phyloP scores from a whole-genome alignment of 2,797 vertebrate genomes.

The Malacoctenus gilli region DNA sequence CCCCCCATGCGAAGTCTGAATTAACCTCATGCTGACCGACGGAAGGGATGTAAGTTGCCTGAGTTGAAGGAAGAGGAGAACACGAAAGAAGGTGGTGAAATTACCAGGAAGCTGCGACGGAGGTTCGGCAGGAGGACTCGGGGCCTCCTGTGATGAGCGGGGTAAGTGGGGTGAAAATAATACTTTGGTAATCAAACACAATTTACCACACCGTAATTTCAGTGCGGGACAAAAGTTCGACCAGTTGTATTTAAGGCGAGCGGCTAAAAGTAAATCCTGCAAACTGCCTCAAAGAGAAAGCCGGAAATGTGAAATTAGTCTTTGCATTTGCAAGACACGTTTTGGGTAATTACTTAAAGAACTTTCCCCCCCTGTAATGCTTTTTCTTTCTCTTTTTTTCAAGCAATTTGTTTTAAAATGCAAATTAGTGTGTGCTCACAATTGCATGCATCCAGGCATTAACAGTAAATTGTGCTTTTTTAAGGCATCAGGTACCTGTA shows the following conservation, averaged over 20 bases:
- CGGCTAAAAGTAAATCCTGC: conserved; percentile 59
- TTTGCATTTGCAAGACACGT: conserved; percentile 54
- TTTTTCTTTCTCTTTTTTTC: conserved; percentile 49
- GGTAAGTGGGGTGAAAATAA: conserved; percentile 79
- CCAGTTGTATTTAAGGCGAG: conserved; percentile 62
- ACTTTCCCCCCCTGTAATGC: conserved; percentile 42
- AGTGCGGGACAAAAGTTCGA: conserved; percentile 66
- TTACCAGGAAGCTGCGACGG: conserved; percentile 21
- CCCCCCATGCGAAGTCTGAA: conserved; percentile 2
- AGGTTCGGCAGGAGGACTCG: conserved; percentile 34
- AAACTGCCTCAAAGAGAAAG: conserved; percentile 58
- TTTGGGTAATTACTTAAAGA: conserved; percentile 71
- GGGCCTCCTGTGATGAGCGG: conserved; percentile 60
- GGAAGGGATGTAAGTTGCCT: not conserved
- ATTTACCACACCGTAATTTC: conserved; percentile 71
- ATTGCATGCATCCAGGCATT: conserved; percentile 65
- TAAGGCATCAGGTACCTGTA: conserved; percentile 64
- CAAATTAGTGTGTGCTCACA: conserved; percentile 64
- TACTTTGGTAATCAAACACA: conserved; percentile 75
- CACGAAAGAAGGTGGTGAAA: conserved; percentile 23
- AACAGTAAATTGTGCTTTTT: conserved; percentile 59
- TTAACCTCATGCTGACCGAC: conserved; percentile 14
- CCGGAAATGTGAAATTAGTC: conserved; percentile 50
- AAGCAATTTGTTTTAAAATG: conserved; percentile 67
- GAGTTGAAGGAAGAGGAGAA: conserved; percentile 16